Base-by-base conservation (phyloP, 2,797 vertebrate species). In the Amniataba percoides region DNA sequence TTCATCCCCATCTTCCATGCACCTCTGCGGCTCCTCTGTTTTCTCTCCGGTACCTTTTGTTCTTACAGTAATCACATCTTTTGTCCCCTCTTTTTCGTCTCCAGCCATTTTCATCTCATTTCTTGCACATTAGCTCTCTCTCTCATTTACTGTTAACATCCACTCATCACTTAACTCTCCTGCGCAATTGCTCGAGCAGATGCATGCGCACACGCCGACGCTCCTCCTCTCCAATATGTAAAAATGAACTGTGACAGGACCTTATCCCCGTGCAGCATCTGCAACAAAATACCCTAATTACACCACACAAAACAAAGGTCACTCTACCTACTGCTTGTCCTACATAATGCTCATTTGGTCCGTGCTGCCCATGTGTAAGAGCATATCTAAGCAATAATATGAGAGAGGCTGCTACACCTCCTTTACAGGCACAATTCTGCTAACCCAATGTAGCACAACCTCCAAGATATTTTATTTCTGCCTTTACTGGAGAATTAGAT, bases 271-370 rank as follows among this genome's bases (percentile, higher is more conserved):
- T 75, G 42, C 55, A 83, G 55, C 19, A 74, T 60, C 57, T 59
- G 67, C 31, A 55, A 73, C 74, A 70, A 73, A 80, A 70, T 48
- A 61, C 51, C 46, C 53, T 65, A 75, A 87, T 82, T 84, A 72
- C 77, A 63, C 46, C 40, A 64, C 45, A 68, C 63, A 71, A 66
- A 71, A 42, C 43, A 71, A 81, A 89, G 85, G 83, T 88, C 80
- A 80, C 66, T 5, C 61, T 83, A 63, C 71, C 76, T 71, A 18
- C 65, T 45, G 62, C 51, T 58, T 63, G 56, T 63, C 74, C 82
- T 60, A 59, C 62, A 75, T 59, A 74, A 69, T 62, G 49, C 46
- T 85, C 11, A 18, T 71, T 61, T 68, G 42, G n/a, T 67, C 36
- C 42, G 7, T 34, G 25, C 49, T 53, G 36, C 63, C 65, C 46